Base-by-base conservation (phyloP, 2,113 vertebrate species). In the Propithecus coquereli region DNA sequence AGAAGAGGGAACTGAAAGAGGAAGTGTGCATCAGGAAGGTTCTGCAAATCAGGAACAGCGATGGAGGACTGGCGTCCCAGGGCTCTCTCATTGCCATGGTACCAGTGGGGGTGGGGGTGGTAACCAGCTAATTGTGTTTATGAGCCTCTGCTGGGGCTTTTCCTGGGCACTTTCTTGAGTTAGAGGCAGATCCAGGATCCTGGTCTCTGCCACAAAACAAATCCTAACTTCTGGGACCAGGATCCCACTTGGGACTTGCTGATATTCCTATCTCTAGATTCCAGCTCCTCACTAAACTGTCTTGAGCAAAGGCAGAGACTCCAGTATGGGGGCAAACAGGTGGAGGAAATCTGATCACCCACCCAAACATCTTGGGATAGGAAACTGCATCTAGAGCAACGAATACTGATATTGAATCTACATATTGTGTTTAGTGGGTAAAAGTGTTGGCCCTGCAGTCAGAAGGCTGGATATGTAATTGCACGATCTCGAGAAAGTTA, bases 11-110 rank as follows among this genome's bases (percentile, higher is more conserved):
- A 40, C 45, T 9, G 9, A 77, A 91, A 65, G 77, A 59, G 87
- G 94, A 97, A 95, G 79, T 14, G n/a, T 91, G 94, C 25, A n/a
- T 70, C 32, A 66, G 77, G 74, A 81, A 90, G 45, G 25, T 40
- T 27, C 52, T 80, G 65, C 8, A 87, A 90, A 91, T 83, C 68
- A 68, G 95, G 87, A 95, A 83, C 54, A 63, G 40, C 2, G 14
- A 43, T 7, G 23, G 87, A 83, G 32, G 40, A 52, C 50, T 40
- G 74, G 32, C n/a, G 5, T 25, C 83, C 50, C 3, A 20, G 37
- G 34, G 17, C 79, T 61, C 32, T 61, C 43, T 77, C 0, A 0
- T 70, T 79, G 40, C 54, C 54, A 25, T 54, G 73, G 90, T 25
- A 76, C 86, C 16, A 0, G n/a, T 27, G n/a, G n/a, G 34, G 22